Base-by-base conservation (phyloP, 2,888 invertebrate genomes). In the Doris montereyensis region DNA sequence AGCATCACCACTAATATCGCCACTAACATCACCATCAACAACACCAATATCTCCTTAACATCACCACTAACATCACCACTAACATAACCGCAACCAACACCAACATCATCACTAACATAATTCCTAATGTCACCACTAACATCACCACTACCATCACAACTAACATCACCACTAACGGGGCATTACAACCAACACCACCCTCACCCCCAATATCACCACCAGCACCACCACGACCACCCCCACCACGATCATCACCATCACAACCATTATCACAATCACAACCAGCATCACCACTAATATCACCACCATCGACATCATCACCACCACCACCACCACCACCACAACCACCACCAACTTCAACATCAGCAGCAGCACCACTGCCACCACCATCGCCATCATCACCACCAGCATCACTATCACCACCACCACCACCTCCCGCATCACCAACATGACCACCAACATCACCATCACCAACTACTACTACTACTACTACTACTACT, bases 401-500 rank as follows among this genome's bases (percentile, higher is more conserved):
- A 41, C 17, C 52, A 41, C 17, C 52, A 41, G 5, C 52, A 41
- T 41, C 52, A 41, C 17, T 17, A 41, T 41, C 52, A 41, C 17
- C 52, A 41, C 17, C 52, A 41, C 17, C 52, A 41, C 17, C 52
- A 41, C 17, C 52, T 10, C 17, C 52, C 5, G 5, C 52, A 41
- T 41, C 52, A 41, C 17, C 52, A 41, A 10, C 52, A 17, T 41
- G 8, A 41, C 52, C 52, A 41, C 52, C 52, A 41, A 5, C 52
- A 41, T 17, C 52, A 41, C 52, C 52, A 41, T 17, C 52, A 17
- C 52, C 52, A 41, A n/a, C n/a, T n/a, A n/a, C n/a, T n/a, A n/a
- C n/a, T n/a, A n/a, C n/a, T n/a, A n/a, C n/a, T 62, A 71, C 5
- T 71, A 77, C 13, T 21, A 52, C 2, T 57, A 77, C 52, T n/a